Evolutionary conservation across 2,113 vertebrate genomes (phyloP).

Genomic region (Rhagologus leucostigma): DNA sequence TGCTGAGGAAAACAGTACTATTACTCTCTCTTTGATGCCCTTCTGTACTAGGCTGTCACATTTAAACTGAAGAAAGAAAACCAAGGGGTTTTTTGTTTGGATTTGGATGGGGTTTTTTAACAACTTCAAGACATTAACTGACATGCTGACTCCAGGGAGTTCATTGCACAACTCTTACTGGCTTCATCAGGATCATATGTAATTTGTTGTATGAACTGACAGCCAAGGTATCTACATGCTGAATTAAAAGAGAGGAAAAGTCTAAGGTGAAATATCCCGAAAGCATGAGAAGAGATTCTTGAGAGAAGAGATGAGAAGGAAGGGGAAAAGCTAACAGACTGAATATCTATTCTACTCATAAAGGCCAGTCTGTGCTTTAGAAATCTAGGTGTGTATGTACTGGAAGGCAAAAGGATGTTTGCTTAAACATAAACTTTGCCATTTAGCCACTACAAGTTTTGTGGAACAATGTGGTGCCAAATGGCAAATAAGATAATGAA

Average conservation of each 20-base stretch:
- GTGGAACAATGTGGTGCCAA: background rate
- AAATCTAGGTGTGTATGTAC: background rate
- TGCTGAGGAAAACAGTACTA: background rate
- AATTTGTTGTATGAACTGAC: background rate
- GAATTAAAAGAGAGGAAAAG: background rate
- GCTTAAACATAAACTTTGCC: background rate
- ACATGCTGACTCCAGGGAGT: background rate
- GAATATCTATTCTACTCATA: background rate
- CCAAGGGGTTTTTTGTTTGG: fast-evolving
- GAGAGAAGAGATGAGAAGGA: background rate
- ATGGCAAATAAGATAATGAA: background rate
- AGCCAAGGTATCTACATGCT: background rate
- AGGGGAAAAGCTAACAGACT: background rate
- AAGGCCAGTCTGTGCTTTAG: background rate
- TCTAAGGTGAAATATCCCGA: background rate
- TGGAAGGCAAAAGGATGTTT: background rate
- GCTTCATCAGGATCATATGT: background rate
- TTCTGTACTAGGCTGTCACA: background rate
- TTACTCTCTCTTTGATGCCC: background rate
- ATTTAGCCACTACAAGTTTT: background rate
- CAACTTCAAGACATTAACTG: background rate
- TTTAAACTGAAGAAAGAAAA: background rate
- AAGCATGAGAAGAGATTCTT: background rate
- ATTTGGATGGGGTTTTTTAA: fast-evolving
- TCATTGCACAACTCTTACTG: background rate